Conservation (phyloP, 1,140 invertebrate genomes). For the Solen grandis region DNA sequence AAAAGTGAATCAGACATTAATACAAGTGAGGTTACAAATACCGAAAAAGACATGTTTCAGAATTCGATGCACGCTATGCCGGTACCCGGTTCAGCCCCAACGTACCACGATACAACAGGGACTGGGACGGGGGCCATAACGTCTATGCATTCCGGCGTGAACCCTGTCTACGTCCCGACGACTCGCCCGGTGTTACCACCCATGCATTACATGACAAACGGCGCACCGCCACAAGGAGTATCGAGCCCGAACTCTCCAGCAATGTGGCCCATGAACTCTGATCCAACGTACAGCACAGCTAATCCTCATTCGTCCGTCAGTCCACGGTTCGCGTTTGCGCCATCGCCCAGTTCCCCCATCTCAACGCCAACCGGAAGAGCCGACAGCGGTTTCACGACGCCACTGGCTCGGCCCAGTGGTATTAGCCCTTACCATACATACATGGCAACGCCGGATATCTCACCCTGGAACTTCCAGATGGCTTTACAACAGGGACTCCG, state of each 20-base stretch:
- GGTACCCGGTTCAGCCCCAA: slow-evolving; percentile 58
- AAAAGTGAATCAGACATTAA: slow-evolving; percentile 1
- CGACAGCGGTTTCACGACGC: slow-evolving; percentile 64
- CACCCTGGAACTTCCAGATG: slow-evolving; percentile 70
- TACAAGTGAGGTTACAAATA: background rate
- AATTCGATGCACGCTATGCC: slow-evolving; percentile 69
- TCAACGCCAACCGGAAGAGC: slow-evolving; percentile 64
- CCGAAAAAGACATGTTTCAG: slow-evolving; percentile 67
- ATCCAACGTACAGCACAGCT: slow-evolving; percentile 61
- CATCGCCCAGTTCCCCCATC: slow-evolving; percentile 66
- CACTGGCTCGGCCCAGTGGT: slow-evolving; percentile 66
- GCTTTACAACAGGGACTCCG: slow-evolving; percentile 55
- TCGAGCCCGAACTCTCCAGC: slow-evolving; percentile 63
- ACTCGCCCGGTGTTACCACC: slow-evolving; percentile 72
- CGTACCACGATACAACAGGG: slow-evolving; percentile 64
- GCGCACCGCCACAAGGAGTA: slow-evolving; percentile 59
- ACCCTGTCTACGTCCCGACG: slow-evolving; percentile 79
- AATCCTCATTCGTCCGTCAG: slow-evolving; percentile 67
- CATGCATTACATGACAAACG: slow-evolving; percentile 73
- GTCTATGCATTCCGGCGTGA: slow-evolving; percentile 70
- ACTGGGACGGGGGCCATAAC: slow-evolving; percentile 61
- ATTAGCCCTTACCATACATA: slow-evolving; percentile 69
- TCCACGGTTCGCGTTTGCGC: slow-evolving; percentile 65
- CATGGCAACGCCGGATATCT: slow-evolving; percentile 71
- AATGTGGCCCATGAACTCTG: slow-evolving; percentile 67